Percentiles rank a stretch among this genome's conserved stretches.
phyloP scores from a whole-genome alignment of 2,113 vertebrate genomes.

The Grammomys surdaster region DNA sequence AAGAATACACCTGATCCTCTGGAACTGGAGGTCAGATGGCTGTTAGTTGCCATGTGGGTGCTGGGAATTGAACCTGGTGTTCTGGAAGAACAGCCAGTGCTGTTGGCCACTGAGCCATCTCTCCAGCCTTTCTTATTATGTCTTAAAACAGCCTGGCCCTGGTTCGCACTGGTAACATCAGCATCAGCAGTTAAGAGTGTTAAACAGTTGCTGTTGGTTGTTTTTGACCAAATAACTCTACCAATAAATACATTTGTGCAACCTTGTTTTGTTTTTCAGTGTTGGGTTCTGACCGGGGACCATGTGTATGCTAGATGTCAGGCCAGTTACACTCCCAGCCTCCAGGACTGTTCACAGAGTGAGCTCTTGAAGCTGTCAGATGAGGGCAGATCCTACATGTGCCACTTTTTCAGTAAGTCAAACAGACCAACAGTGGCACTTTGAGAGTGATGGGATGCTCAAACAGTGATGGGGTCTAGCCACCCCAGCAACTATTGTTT shows the following conservation, averaged over 20 bases:
- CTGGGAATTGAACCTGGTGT: background rate
- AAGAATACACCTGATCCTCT: background rate
- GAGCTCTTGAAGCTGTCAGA: background rate
- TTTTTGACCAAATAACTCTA: background rate
- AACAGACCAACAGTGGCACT: background rate
- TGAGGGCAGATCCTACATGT: background rate
- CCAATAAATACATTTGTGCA: background rate
- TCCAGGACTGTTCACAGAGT: background rate
- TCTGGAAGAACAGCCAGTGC: background rate
- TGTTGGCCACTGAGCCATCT: background rate
- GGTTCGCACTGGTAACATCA: background rate
- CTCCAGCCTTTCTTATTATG: background rate
- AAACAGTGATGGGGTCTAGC: background rate
- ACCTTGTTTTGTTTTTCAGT: background rate
- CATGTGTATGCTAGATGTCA: no score
- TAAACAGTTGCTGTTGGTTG: background rate
- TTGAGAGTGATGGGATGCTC: no score
- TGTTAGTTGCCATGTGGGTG: background rate
- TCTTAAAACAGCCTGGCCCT: background rate
- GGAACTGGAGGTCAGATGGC: background rate
- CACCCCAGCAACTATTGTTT: background rate
- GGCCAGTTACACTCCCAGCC: background rate
- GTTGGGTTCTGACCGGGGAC: background rate
- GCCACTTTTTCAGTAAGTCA: background rate
- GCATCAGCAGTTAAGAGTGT: background rate